phyloP scores from a whole-genome alignment of 2,797 vertebrate species.

The Neoniphon sammara region DNA sequence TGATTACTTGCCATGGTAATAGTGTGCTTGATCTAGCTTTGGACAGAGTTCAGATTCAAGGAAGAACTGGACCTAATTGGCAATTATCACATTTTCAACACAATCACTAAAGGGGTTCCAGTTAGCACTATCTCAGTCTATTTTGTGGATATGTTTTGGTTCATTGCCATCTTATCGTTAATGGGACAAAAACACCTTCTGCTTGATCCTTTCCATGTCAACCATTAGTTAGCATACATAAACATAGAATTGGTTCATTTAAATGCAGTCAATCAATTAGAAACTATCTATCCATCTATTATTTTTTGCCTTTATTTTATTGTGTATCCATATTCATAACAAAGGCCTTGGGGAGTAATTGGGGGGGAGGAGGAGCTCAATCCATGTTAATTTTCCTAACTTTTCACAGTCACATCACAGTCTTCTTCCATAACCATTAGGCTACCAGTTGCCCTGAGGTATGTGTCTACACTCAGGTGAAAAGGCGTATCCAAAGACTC shows the following conservation, averaged over 20 bases:
- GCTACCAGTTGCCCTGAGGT: background rate
- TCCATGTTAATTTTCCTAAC: background rate
- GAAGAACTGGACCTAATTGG: slow-evolving; percentile 2
- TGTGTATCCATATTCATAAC: too few relatives aligned
- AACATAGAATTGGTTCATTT: too few relatives aligned
- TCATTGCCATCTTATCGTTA: background rate
- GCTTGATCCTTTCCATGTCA: background rate
- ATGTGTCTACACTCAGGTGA: background rate
- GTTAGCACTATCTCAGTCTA: background rate
- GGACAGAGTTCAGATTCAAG: slow-evolving; percentile 2
- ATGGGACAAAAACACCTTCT: background rate
- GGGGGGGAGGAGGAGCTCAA: background rate
- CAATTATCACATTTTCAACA: slow-evolving; percentile 20
- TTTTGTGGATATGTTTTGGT: background rate
- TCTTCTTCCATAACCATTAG: background rate
- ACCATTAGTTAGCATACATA: too few relatives aligned
- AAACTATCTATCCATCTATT: too few relatives aligned
- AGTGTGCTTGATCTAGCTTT: slow-evolving; percentile 1
- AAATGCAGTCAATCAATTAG: too few relatives aligned
- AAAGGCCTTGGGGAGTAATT: too few relatives aligned
- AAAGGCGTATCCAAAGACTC: background rate
- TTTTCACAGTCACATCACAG: background rate
- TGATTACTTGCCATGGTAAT: background rate
- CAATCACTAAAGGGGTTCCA: background rate
- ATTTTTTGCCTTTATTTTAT: too few relatives aligned